Percentiles rank a stretch among this genome's conserved stretches.
Conservation (phyloP, 1,140 invertebrate genomes). For the Apis dorsata region DNA sequence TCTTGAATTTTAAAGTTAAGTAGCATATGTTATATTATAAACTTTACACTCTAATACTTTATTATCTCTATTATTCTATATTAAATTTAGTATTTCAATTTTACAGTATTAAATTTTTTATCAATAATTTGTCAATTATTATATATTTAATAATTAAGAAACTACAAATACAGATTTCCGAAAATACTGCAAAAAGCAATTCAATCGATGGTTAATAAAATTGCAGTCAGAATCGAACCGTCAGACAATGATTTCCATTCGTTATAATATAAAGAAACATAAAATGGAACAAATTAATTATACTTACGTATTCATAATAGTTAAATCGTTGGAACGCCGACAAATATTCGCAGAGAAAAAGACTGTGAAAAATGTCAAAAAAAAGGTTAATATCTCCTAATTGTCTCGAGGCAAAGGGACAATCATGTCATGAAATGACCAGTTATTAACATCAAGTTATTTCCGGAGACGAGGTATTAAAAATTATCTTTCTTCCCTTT, state of each 20-base stretch:
- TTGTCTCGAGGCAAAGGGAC: conserved; percentile 23
- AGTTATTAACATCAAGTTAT: conserved; percentile 37
- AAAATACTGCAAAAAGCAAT: neutral
- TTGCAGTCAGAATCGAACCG: neutral
- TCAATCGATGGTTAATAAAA: neutral
- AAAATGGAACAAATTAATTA: neutral
- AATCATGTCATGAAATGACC: conserved; percentile 23
- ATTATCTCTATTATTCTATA: neutral
- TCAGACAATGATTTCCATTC: neutral
- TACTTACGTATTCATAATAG: neutral
- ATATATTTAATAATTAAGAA: too few relatives aligned
- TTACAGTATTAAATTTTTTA: neutral
- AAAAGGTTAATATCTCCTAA: conserved; percentile 26
- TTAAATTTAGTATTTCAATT: neutral
- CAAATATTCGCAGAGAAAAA: neutral
- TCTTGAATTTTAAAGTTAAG: neutral
- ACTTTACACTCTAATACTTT: neutral
- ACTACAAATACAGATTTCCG: neutral
- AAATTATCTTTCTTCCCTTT: neutral
- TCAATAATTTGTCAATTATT: too few relatives aligned
- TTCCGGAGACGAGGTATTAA: conserved; percentile 15
- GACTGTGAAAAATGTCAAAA: conserved; percentile 8
- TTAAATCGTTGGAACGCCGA: neutral
- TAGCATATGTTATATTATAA: neutral
- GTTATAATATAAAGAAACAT: neutral